These are phyloP conservation scores for Macropus fuliginosus DNA, from an alignment of 2,797 vertebrate species.

Conservation along the genomic window DNA sequence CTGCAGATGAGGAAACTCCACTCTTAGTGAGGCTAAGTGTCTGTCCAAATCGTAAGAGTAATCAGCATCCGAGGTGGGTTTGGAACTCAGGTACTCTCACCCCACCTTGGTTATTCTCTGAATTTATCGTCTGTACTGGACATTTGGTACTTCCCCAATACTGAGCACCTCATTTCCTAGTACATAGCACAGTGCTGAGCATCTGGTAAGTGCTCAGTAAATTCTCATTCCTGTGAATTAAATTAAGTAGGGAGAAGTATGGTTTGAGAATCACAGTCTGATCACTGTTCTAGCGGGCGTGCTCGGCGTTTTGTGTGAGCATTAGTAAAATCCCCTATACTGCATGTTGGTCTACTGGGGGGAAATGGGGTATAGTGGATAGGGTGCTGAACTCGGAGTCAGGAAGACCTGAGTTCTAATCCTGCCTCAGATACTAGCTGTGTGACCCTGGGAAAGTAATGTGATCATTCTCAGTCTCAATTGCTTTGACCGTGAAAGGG, in stretches of 20 bases:
- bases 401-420: background rate
- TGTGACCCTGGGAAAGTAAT: background rate
- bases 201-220: background rate
- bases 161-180: background rate
- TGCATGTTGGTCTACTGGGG: background rate
- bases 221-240: background rate
- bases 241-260: background rate
- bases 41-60: background rate
- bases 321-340: background rate
- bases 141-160: background rate
- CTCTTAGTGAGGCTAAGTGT: background rate
- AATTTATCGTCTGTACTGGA: background rate
- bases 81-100: background rate
- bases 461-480: background rate
- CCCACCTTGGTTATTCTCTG: background rate
- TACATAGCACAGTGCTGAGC: background rate
- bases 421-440: background rate
- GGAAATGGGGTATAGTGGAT: background rate
- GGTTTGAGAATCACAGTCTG: background rate
- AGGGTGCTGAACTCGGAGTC: background rate
- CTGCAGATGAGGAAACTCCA: background rate
- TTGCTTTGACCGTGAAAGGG: background rate
- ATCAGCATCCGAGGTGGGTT: background rate
- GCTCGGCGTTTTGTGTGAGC: background rate
- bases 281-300: background rate